These are phyloP conservation scores for Muntiacus reevesi DNA, from an alignment of 2,113 vertebrate genomes.

Conservation along the genomic window DNA sequence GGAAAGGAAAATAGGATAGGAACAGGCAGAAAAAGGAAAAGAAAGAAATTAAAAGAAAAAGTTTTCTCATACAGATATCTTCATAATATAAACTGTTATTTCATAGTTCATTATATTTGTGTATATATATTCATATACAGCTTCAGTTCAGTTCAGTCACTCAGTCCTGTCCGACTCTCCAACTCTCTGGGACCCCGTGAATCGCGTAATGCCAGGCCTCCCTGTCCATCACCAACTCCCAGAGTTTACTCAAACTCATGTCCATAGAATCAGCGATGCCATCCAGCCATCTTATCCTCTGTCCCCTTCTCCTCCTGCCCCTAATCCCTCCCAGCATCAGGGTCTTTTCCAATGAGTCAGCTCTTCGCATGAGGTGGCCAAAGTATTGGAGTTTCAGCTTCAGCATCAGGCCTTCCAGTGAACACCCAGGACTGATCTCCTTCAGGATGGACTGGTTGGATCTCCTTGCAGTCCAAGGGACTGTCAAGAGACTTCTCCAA, in stretches of 20 bases:
- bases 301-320: background rate
- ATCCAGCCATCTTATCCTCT: background rate
- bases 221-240: background rate
- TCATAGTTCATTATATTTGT: background rate
- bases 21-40: background rate
- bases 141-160: background rate
- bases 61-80: background rate
- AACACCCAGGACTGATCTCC: too few relatives aligned
- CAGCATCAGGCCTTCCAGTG: background rate
- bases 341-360: background rate
- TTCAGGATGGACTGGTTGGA: too few relatives aligned
- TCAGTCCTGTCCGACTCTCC: background rate
- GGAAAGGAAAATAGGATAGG: background rate
- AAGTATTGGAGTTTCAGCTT: background rate
- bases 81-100: background rate
- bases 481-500: background rate
- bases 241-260: background rate
- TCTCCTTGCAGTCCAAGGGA: background rate
- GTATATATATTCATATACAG: background rate
- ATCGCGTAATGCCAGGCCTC: background rate
- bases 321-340: background rate
- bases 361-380: background rate
- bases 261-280: background rate
- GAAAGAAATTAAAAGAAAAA: background rate
- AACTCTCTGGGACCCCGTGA: fast-evolving